These are phyloP conservation scores for Protosalanx chinensis DNA, from an alignment of 2,797 vertebrate species.

Conservation along the genomic window DNA sequence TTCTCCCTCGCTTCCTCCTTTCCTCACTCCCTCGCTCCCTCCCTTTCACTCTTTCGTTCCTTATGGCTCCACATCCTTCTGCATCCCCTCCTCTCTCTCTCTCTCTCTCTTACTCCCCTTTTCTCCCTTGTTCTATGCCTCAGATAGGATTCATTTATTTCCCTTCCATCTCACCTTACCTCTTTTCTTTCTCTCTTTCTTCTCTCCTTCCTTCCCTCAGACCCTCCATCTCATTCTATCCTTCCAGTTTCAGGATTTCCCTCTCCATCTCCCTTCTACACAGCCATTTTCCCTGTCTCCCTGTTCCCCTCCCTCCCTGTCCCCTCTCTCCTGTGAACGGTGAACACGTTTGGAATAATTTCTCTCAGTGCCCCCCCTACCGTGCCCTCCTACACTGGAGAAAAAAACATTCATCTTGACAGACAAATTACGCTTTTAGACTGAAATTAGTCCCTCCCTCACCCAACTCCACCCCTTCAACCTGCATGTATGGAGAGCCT, in stretches of 20 bases:
- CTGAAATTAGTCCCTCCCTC: too few relatives aligned
- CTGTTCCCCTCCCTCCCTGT: conserved; percentile 37
- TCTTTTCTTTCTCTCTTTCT: conserved; percentile 27
- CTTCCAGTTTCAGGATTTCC: conserved; percentile 17
- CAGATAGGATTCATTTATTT: too few relatives aligned
- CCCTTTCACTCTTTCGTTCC: background rate
- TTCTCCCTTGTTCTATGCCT: too few relatives aligned
- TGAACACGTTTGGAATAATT: conserved; percentile 43
- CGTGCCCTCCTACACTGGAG: conserved; percentile 1
- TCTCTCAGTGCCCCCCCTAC: conserved; percentile 32
- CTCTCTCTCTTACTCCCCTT: conserved; percentile 36
- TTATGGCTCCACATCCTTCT: conserved; percentile 49
- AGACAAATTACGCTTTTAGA: background rate
- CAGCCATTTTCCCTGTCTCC: conserved; percentile 24
- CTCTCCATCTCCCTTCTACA: background rate
- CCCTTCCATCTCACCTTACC: conserved; percentile 21
- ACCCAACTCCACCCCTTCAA: too few relatives aligned
- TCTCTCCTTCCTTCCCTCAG: too few relatives aligned
- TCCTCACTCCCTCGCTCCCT: conserved; percentile 1
- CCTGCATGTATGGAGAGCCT: too few relatives aligned
- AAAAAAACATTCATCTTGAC: background rate
- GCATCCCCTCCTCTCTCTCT: conserved; percentile 11
- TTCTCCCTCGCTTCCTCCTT: background rate
- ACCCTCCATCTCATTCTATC: conserved; percentile 25
- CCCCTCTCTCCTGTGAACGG: background rate